Evolutionary conservation across 64 coral and sea anemone genomes (phyloP), one percentile per base, ranked within the genome.

Genomic region (Montipora foliosa): DNA sequence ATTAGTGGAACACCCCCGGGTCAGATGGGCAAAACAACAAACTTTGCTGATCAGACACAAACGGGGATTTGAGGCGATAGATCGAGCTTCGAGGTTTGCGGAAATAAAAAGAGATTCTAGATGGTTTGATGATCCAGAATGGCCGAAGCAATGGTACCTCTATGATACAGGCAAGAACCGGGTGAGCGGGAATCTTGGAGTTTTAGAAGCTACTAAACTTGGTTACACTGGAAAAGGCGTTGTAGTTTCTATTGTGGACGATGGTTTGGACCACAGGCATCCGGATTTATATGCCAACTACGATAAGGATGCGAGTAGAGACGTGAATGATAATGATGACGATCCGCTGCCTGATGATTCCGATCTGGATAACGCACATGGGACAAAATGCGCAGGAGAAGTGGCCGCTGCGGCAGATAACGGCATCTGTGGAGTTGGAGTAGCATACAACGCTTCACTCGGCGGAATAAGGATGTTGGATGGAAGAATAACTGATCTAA

Each of bases 351-450:
- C 98, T 13, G 80, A 93, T 55, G 92, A 99, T 79, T 86, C 79
- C 11, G 79, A 92, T 15, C 8, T 29, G 2, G 92, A 94, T 47
- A 95, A 99, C 16, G 82, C 88, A 10, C 98, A 99, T 55, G 98
- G 98, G 1, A 99, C 98, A 14, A 96, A 99, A 90, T 99, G 98
- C 45, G 87, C 78, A 52, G 98, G 98, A 11, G 98, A 99, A 87
- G 88, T 99, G 5, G 98, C 77, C 16, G 95, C 98, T 0, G 51
- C 83, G 52, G 94, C 98, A 1, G 74, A 96, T 59, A 99, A 99
- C 57, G 46, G 25, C 5, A 37, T 94, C 5, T 98, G 97, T 64
- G 97, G 97, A 3, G 97, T 94, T 9, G 97, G 97, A 64, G 75
- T 98, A 1, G 97, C 97, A 7, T 89, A 83, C 66, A 52, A 96